Conservation (phyloP, 2,113 vertebrate species). For the Glaucomys volans region DNA sequence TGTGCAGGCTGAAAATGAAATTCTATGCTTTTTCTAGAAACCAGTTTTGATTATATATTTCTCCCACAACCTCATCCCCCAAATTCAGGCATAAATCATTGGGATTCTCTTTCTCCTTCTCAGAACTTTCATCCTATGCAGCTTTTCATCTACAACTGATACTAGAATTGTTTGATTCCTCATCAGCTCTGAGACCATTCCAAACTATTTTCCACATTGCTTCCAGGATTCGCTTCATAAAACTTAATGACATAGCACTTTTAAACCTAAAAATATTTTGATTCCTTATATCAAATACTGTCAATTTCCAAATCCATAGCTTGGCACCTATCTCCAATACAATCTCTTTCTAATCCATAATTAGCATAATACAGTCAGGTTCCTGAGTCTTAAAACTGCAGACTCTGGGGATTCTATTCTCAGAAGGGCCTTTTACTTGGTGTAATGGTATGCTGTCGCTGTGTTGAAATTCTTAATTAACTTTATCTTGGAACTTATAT, state of each 20-base stretch:
- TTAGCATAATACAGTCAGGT: background rate
- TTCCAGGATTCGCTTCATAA: background rate
- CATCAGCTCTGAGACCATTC: background rate
- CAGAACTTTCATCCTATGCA: background rate
- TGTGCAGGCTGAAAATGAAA: background rate
- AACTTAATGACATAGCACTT: background rate
- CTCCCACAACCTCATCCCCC: background rate
- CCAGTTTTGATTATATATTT: background rate
- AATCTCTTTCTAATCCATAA: background rate
- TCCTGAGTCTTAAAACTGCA: background rate
- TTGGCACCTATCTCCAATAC: background rate
- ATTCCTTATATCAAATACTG: background rate
- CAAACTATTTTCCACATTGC: background rate
- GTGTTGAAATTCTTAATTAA: background rate
- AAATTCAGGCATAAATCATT: background rate
- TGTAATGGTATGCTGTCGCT: background rate
- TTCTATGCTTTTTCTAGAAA: background rate
- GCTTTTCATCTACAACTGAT: background rate
- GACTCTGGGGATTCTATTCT: background rate
- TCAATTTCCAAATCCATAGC: background rate
- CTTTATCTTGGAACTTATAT: background rate
- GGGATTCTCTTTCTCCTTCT: background rate
- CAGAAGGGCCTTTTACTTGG: background rate
- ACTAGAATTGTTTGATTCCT: background rate
- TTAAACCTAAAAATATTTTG: background rate